Conservation (phyloP, 2,888 invertebrate species). For the Athrips mouffetella region DNA sequence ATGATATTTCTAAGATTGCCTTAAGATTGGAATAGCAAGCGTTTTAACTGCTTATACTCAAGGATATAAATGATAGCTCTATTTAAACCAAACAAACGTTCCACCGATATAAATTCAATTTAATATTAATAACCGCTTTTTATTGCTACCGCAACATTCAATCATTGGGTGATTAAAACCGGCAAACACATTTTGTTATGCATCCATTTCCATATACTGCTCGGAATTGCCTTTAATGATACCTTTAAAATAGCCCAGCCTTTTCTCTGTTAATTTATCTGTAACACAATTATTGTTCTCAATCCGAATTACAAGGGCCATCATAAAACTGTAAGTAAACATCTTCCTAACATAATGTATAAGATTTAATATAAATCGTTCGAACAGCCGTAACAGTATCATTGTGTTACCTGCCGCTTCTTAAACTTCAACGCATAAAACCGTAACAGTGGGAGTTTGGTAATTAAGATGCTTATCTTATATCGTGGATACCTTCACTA, state of each 20-base stretch:
- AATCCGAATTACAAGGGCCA: neutral
- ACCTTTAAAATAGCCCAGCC: slow-evolving; percentile 38
- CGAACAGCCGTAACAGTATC: too few relatives aligned
- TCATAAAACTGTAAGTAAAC: neutral
- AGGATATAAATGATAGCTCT: slow-evolving; percentile 31
- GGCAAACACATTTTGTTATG: slow-evolving; percentile 41
- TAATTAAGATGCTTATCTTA: too few relatives aligned
- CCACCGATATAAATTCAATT: slow-evolving; percentile 36
- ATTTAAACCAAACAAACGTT: slow-evolving; percentile 26
- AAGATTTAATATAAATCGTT: too few relatives aligned
- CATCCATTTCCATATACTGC: slow-evolving; percentile 40
- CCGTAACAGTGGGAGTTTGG: too few relatives aligned
- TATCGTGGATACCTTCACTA: too few relatives aligned
- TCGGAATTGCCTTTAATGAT: slow-evolving; percentile 48
- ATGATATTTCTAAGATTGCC: neutral
- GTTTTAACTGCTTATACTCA: slow-evolving; percentile 16
- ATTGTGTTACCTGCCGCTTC: too few relatives aligned
- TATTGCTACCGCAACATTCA: slow-evolving; percentile 38
- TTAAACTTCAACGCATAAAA: too few relatives aligned
- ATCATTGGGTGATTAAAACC: slow-evolving; percentile 41
- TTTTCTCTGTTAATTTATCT: slow-evolving; percentile 37
- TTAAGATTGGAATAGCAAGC: too few relatives aligned
- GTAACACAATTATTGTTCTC: slow-evolving; percentile 7
- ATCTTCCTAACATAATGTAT: too few relatives aligned
- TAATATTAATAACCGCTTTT: slow-evolving; percentile 45